These are phyloP conservation scores for Eristalis arbustorum DNA, from an alignment of 2,888 invertebrate genomes.

Conservation along the genomic window DNA sequence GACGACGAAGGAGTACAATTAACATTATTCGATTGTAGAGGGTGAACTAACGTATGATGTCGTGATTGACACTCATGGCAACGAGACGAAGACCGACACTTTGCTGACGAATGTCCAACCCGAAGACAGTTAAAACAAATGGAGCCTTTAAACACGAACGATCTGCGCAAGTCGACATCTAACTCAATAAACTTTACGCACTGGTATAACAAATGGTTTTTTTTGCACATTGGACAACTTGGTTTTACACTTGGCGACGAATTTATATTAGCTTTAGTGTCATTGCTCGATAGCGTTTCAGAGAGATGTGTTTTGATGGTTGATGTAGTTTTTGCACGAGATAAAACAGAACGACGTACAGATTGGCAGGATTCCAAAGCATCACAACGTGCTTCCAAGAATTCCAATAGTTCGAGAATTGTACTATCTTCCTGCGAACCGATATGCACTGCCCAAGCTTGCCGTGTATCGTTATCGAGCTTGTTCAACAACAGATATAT, in stretches of 20 bases:
- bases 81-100: not conserved
- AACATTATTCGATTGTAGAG: not conserved
- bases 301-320: not conserved
- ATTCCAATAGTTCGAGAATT: too few species aligned
- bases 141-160: not conserved
- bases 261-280: not conserved
- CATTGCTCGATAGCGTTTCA: not conserved
- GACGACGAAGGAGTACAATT: not conserved
- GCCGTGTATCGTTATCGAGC: not conserved
- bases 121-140: conserved; percentile 18
- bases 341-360: not conserved
- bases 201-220: not conserved
- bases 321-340: not conserved
- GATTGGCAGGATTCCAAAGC: not conserved
- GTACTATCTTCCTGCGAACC: too few species aligned
- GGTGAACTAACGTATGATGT: conserved; percentile 13
- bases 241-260: not conserved
- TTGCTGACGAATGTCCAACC: conserved; percentile 1
- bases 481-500: not conserved
- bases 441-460: not conserved
- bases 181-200: not conserved
- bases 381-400: too few species aligned
- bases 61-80: not conserved
- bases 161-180: not conserved
- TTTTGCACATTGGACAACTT: too few species aligned